Base-by-base conservation (phyloP, 2,797 vertebrate species). In the Australoheros facetus region DNA sequence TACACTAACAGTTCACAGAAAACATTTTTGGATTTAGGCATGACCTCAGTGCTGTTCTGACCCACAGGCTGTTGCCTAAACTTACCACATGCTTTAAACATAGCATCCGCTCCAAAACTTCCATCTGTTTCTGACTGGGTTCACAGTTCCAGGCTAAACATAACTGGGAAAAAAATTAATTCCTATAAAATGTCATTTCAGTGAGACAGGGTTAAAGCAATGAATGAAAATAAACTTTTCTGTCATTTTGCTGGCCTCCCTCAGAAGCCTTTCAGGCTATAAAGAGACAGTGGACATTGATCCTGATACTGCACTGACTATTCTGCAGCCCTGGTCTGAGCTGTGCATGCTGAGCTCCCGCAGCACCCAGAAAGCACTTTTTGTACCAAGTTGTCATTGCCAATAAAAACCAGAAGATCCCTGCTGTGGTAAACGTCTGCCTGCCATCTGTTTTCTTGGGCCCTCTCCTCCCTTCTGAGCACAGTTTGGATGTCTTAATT, bases 361-460 rank as follows among this genome's bases (percentile, higher is more conserved):
- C 42, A 11, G 70, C 71, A 66, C 64, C 82, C 72, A 85, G 60
- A 85, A 84, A 91, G 66, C 82, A 87, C 85, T 87, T 92, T 94
- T 92, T 93, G 92, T 91, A 91, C 87, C 82, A 82, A 80, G 80
- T 91, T 90, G 88, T 90, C 16, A 81, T 90, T 92, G 91, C 88
- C 89, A 93, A 91, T 93, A 93, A 94, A 94, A 84, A 21, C 78
- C 82, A 62, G 74, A 73, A 79, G 81, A 73, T 76, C 78, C 87
- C 80, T 48, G 75, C 86, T 88, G 87, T 51, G 79, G 81, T 81
- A 28, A 37, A 66, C 58, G 73, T 87, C 85, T 90, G 86, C 45
- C 75, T 70, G 30, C 89, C 87, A 80, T 92, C 91, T 91, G 88
- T 79, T 79, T 78, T 58, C 23, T 79, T 57, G 37, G 28, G 75